Conservation (phyloP, 35 echinoderm and acorn worm species). For the Eucidaris tribuloides region DNA sequence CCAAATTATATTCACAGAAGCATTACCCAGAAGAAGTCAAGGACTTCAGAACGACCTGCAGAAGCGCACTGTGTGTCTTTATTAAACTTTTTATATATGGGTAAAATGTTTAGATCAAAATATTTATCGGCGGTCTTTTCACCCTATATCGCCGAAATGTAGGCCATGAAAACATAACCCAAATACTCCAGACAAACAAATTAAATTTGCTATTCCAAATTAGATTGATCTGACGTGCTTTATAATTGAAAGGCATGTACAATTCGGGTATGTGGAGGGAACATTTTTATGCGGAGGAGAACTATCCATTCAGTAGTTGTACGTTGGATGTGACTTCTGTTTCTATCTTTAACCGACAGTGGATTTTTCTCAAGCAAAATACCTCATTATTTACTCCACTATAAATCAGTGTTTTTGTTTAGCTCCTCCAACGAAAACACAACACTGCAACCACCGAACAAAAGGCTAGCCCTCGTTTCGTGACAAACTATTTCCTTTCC, state of each 20-base stretch:
- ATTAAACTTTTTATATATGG: constrained; percentile 6
- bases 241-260: background rate
- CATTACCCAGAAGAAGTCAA: background rate
- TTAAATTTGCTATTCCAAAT: constrained; percentile 27
- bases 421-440: background rate
- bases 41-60: background rate
- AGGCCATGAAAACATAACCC: constrained; percentile 35
- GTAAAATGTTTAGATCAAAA: constrained; percentile 18
- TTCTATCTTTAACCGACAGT: background rate
- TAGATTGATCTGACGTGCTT: background rate
- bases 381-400: background rate
- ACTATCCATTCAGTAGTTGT: too few relatives aligned
- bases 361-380: background rate
- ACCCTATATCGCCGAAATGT: constrained; percentile 25
- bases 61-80: constrained; percentile 1
- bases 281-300: too few relatives aligned
- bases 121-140: constrained; percentile 28
- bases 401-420: background rate
- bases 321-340: too few relatives aligned
- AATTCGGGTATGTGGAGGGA: background rate
- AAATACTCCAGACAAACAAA: constrained; percentile 29
- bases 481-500: background rate
- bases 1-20: background rate
- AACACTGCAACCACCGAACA: background rate
- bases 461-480: background rate